Base-by-base conservation (phyloP, 2,888 invertebrate species). In the Hoplodrina blanda region DNA sequence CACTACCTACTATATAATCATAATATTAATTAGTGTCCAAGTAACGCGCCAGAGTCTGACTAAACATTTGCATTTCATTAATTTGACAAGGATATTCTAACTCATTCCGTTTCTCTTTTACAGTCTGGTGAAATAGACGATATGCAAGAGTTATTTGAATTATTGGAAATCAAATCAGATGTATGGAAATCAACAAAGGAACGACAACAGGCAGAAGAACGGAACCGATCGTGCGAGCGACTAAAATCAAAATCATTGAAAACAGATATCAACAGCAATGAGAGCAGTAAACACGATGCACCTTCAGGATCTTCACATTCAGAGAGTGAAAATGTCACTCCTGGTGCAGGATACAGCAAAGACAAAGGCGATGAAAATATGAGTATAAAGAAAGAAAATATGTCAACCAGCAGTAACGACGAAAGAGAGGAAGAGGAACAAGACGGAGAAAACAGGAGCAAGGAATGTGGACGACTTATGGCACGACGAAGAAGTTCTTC, bases 151-250 rank as follows among this genome's bases (percentile, higher is more conserved):
- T 94, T 98, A 68, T 97, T 98, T 91, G 97, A 98, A 91, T 95
- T 98, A 85, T 93, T 98, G 87, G 98, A 98, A 96, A 98, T 98
- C 83, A 98, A 98, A 93, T 98, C 98, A 79, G 98, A 98, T 87
- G 97, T 97, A 87, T 97, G 97, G 97, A 96, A 96, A 93, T 96
- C 96, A 80, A 96, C 96, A 87, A 96, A 96, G 73, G 96, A 96
- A 90, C 91, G 96, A 81, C 95, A 94, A 80, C 94, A 95, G 86
- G 96, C 95, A 75, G 96, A 96, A 83, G 95, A 96, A 90, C 87
- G 95, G 67, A 95, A 94, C 81, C 90, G 96, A 89, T 95, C 96
- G 13, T 95, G 95, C 87, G 96, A 91, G 84, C 95, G 95, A 88
- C 87, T 94, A 87, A 94, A 96, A 91, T 92, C 93, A 67, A 94